These are phyloP conservation scores for Carollia perspicillata DNA, from an alignment of 2,113 vertebrate species.

Conservation along the genomic window DNA sequence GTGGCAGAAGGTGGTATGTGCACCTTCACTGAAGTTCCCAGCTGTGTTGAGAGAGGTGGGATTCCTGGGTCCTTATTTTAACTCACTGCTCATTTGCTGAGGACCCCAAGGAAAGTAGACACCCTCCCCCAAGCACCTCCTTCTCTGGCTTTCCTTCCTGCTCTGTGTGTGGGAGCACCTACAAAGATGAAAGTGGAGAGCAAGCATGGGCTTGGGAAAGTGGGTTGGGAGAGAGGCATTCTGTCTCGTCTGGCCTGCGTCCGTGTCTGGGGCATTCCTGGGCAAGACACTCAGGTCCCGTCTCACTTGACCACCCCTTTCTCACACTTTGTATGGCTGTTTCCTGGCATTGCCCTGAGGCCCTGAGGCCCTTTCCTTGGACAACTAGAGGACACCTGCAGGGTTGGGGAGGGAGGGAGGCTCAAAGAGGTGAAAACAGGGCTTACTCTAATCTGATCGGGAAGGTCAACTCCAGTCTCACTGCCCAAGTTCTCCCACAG, in stretches of 20 bases:
- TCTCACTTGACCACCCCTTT: neutral
- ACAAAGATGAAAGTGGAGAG: neutral
- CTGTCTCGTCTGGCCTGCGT: neutral
- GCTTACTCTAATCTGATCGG: neutral
- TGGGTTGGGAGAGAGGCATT: neutral
- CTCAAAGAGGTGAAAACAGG: neutral
- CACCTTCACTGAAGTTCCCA: neutral
- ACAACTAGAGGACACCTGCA: neutral
- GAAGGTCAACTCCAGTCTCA: neutral
- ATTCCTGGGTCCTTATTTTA: neutral
- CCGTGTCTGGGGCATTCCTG: neutral
- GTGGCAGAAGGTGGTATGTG: neutral
- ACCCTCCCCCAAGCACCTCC: neutral
- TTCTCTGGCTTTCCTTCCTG: neutral
- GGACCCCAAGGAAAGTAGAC: neutral
- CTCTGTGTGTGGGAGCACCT: neutral
- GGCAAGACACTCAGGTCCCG: neutral
- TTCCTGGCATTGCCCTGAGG: neutral
- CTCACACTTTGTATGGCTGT: neutral
- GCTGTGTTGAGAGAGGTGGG: neutral
- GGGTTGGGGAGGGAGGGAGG: neutral
- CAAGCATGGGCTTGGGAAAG: neutral
- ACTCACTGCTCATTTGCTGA: neutral
- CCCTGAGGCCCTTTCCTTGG: neutral
- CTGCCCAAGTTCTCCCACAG: neutral